These are phyloP conservation scores for Psittacula echo DNA, from an alignment of 2,797 vertebrate genomes.

Conservation along the genomic window DNA sequence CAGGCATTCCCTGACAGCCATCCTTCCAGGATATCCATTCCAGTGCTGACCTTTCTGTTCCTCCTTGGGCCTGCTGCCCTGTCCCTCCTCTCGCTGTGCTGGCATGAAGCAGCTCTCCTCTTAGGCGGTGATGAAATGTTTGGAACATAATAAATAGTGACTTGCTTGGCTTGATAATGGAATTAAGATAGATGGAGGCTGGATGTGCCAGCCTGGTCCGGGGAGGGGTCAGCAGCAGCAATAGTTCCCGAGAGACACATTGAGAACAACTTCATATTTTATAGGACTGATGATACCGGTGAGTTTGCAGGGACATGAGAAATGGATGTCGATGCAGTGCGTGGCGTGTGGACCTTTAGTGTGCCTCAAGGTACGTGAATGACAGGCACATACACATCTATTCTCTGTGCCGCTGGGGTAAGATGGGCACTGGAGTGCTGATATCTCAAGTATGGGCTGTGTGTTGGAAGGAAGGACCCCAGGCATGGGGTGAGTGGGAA, in stretches of 20 bases:
- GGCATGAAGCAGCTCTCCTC: background rate
- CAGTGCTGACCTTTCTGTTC: background rate
- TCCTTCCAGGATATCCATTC: background rate
- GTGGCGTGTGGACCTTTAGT: background rate
- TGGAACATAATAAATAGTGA: background rate
- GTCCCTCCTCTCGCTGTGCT: background rate
- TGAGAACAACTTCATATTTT: background rate
- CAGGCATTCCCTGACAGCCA: rapidly evolving
- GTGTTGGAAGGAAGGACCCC: background rate
- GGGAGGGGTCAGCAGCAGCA: background rate
- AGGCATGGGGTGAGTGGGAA: background rate
- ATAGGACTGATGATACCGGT: rapidly evolving
- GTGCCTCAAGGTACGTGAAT: background rate
- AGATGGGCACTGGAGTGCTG: background rate
- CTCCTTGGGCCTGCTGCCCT: background rate
- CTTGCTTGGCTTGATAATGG: background rate
- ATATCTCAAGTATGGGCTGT: background rate
- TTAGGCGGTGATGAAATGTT: background rate
- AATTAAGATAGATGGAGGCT: background rate
- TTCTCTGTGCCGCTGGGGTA: background rate
- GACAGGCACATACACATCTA: background rate
- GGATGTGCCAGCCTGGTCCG: background rate
- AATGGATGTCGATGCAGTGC: background rate
- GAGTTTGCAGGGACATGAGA: background rate
- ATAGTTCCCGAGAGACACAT: background rate